phyloP scores from a whole-genome alignment of 1,140 invertebrate species.

The Vanessa atalanta region DNA sequence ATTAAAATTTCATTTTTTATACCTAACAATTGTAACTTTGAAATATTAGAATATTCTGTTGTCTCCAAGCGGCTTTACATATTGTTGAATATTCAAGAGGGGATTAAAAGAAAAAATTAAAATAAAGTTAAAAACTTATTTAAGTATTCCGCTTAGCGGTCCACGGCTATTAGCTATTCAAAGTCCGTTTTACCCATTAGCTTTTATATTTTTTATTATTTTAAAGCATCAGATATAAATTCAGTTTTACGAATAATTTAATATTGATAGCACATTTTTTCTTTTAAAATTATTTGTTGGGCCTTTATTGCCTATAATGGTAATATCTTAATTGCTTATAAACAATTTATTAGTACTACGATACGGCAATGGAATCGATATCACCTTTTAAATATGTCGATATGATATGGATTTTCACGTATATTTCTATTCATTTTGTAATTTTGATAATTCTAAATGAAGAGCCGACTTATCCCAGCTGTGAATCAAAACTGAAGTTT shows the following conservation, averaged over 20 bases:
- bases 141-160: constrained; percentile 65
- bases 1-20: neutral
- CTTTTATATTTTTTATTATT: constrained; percentile 41
- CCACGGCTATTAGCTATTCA: constrained; percentile 63
- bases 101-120: constrained; percentile 70
- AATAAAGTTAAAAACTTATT: constrained; percentile 72
- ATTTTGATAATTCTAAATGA: no score
- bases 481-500: no score
- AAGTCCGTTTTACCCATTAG: constrained; percentile 67
- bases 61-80: constrained; percentile 41
- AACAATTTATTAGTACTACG: neutral
- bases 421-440: no score
- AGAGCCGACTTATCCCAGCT: no score
- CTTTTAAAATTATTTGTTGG: neutral
- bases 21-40: neutral
- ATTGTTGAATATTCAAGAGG: constrained; percentile 67
- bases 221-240: constrained; percentile 27
- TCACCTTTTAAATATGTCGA: neutral
- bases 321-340: neutral
- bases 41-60: constrained; percentile 3
- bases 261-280: constrained; percentile 16
- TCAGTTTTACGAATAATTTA: constrained; percentile 28
- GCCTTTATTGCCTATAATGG: constrained; percentile 4
- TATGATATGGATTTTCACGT: no score
- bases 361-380: neutral